Base-by-base conservation (phyloP, 2,888 invertebrate species). In the Sialis lutaria region DNA sequence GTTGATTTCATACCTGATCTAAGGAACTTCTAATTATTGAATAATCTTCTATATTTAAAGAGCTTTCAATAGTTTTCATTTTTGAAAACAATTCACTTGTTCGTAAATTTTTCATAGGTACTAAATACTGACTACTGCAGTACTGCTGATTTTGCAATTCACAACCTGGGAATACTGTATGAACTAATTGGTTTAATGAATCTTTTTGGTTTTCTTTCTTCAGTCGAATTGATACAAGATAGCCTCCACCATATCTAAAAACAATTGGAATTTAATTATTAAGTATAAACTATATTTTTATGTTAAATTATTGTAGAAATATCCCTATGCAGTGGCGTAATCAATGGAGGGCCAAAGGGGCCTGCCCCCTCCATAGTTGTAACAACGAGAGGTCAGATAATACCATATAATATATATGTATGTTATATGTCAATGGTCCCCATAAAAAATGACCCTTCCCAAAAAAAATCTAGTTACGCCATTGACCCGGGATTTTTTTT, bases 11-110 rank as follows among this genome's bases (percentile, higher is more conserved):
- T 46, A 75, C 75, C 69, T 75, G 73, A 53, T 75, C 75, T 39
- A 75, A 64, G 8, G 74, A 72, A 61, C 71, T 74, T 55, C 73
- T 73, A 57, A 70, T 72, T 54, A 75, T 52, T n/a, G 74, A 72
- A 60, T 65, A 75, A 61, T 75, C 74, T 8, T 68, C 67, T 5
- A 73, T 64, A 52, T 69, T 67, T 50, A 72, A 64, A 45, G 63
- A 59, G 50, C 63, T 60, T 48, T 70, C 71, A 52, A 75, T 61
- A 45, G 64, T 64, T 49, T 65, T 63, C 61, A 73, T 64, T 54
- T 68, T 62, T 0, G 62, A 58, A 63, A 74, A 73, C 50, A 70
- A 64, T 54, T 64, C 67, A 58, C 73, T 73, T 51, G 70, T 57
- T 1, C 58, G 58, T 8, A 65, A 65, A 35, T 60, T 58, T 37